phyloP scores from a whole-genome alignment of 1,140 invertebrate species.

The Hyles vespertilio region DNA sequence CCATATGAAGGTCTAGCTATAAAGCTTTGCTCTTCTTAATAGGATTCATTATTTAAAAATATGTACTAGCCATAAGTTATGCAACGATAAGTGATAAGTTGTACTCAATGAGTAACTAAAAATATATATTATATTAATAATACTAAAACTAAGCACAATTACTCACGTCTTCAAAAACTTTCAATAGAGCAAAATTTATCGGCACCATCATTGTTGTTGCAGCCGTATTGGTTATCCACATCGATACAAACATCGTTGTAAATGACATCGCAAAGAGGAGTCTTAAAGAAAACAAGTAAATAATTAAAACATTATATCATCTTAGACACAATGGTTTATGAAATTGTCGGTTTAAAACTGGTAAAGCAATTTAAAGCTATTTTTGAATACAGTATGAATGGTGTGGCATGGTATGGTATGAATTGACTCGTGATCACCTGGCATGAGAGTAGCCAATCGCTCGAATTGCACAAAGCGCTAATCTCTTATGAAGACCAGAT shows the following conservation, averaged over 20 bases:
- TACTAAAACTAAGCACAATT: no score
- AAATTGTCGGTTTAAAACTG: no score
- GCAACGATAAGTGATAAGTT: no score
- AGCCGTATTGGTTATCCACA: constrained; percentile 89
- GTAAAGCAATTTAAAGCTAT: no score
- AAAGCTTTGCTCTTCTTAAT: no score
- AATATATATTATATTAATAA: background rate
- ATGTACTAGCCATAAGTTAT: no score
- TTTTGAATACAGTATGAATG: background rate
- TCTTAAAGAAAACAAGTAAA: constrained; percentile 38
- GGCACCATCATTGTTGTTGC: constrained; percentile 87
- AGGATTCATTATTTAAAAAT: no score
- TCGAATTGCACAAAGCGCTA: constrained; percentile 77
- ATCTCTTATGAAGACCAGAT: constrained; percentile 79
- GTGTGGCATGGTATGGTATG: background rate
- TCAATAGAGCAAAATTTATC: constrained; percentile 81
- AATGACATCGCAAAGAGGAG: constrained; percentile 81
- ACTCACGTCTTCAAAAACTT: constrained; percentile 78
- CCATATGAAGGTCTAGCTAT: no score
- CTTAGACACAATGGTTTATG: no score
- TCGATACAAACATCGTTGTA: constrained; percentile 83
- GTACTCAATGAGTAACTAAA: no score
- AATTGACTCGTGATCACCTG: constrained; percentile 33
- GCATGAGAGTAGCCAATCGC: constrained; percentile 74
- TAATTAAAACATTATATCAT: no score